phyloP scores from a whole-genome alignment of 2,888 invertebrate species.

The Rutpela maculata region DNA sequence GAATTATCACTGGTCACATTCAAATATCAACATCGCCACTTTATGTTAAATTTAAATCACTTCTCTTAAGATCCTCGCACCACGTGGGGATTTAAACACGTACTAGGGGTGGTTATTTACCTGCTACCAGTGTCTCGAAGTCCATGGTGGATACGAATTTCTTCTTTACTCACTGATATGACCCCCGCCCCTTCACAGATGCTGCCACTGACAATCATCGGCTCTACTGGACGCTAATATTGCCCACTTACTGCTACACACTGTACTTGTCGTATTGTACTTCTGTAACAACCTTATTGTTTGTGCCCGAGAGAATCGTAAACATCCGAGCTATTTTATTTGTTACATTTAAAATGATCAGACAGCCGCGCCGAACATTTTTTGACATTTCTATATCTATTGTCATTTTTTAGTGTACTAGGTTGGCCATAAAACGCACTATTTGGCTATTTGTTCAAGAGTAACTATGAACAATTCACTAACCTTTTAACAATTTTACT shows the following conservation, averaged over 20 bases:
- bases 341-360: constrained; percentile 49
- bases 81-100: constrained; percentile 9
- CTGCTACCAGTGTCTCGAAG: constrained; percentile 72
- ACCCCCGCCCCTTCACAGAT: constrained; percentile 62
- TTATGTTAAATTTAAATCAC: constrained; percentile 19
- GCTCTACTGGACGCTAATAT: constrained; percentile 61
- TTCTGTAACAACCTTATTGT: constrained; percentile 60
- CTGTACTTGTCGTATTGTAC: constrained; percentile 56
- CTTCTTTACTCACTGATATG: constrained; percentile 58
- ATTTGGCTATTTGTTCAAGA: neutral
- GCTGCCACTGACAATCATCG: constrained; percentile 61
- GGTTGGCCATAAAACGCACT: neutral
- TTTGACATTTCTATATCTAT: constrained; percentile 47
- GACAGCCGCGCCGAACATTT: constrained; percentile 38
- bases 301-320: constrained; percentile 53
- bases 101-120: constrained; percentile 62
- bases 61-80: constrained; percentile 8
- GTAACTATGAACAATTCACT: too few species aligned
- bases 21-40: constrained; percentile 45
- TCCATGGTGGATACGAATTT: constrained; percentile 63
- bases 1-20: constrained; percentile 59
- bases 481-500: too few species aligned
- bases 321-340: constrained; percentile 60
- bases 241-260: constrained; percentile 55
- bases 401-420: constrained; percentile 3